phyloP scores from a whole-genome alignment of 2,797 vertebrate genomes.

The Tangara arthus region DNA sequence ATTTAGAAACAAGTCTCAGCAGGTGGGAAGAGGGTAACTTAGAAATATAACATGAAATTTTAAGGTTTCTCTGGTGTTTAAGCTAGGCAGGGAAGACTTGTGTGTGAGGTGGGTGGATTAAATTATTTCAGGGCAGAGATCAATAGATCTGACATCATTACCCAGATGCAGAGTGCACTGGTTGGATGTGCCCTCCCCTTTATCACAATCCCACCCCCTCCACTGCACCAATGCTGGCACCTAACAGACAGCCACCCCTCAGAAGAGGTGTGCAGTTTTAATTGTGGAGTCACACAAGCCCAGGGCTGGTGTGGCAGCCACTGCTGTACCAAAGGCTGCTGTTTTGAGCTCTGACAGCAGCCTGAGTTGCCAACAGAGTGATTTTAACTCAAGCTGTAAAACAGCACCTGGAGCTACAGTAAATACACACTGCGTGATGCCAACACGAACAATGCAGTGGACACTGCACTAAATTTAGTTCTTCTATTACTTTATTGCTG shows the following conservation, averaged over 20 bases:
- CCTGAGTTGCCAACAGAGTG: not conserved
- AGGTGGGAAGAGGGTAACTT: not conserved
- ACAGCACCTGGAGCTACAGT: not conserved
- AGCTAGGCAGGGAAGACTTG: not conserved
- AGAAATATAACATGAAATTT: not conserved
- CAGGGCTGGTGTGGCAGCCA: not conserved
- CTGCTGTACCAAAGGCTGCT: not conserved
- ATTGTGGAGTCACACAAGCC: not conserved
- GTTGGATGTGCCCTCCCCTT: not conserved
- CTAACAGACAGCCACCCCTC: not conserved
- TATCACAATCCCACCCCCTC: not conserved
- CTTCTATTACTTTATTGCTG: not conserved
- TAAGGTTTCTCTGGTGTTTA: not conserved
- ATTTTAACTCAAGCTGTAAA: not conserved
- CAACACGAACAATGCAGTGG: not conserved
- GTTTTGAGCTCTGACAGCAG: not conserved
- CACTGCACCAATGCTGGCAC: not conserved
- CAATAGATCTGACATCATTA: not conserved
- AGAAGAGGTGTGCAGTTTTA: not conserved
- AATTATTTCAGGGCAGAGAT: not conserved
- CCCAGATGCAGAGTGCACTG: not conserved
- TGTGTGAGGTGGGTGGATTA: not conserved
- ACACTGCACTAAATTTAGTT: not conserved
- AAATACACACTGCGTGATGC: not conserved
- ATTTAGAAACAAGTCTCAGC: not conserved